These are phyloP conservation scores for Osmerus mordax DNA, from an alignment of 2,113 vertebrate genomes.

Conservation along the genomic window DNA sequence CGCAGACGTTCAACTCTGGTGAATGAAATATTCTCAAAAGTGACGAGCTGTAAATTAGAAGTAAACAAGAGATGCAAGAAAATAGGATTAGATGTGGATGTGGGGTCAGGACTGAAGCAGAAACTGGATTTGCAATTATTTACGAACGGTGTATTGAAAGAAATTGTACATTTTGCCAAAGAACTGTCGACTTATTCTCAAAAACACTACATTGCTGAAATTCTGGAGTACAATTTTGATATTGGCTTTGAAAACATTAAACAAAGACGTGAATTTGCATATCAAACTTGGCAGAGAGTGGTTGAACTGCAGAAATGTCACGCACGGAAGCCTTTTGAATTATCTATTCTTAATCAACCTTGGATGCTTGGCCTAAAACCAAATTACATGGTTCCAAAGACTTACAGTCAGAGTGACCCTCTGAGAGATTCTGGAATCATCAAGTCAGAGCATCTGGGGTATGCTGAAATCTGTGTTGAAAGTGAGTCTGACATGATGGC, in stretches of 20 bases:
- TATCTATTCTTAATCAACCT: not conserved
- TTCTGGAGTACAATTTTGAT: conserved; percentile 1
- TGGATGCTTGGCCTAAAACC: not conserved
- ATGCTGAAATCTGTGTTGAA: not conserved
- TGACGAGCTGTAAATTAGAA: no score
- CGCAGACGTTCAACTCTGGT: no score
- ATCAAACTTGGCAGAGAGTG: not conserved
- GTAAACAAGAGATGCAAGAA: not conserved
- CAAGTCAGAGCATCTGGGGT: not conserved
- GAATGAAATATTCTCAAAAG: no score
- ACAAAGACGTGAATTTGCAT: not conserved
- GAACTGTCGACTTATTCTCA: not conserved
- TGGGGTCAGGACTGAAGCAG: not conserved
- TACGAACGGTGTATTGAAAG: not conserved
- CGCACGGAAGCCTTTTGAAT: not conserved
- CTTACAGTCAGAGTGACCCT: no score
- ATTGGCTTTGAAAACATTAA: not conserved
- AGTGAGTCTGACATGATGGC: not conserved
- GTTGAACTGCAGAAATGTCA: not conserved
- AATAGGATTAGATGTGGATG: not conserved
- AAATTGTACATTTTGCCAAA: not conserved
- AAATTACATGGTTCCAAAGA: not conserved
- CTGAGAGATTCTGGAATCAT: not conserved
- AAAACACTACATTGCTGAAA: not conserved
- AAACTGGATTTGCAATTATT: not conserved